Conservation (phyloP, 2,797 vertebrate genomes). For the Pseudocheirus occidentalis region DNA sequence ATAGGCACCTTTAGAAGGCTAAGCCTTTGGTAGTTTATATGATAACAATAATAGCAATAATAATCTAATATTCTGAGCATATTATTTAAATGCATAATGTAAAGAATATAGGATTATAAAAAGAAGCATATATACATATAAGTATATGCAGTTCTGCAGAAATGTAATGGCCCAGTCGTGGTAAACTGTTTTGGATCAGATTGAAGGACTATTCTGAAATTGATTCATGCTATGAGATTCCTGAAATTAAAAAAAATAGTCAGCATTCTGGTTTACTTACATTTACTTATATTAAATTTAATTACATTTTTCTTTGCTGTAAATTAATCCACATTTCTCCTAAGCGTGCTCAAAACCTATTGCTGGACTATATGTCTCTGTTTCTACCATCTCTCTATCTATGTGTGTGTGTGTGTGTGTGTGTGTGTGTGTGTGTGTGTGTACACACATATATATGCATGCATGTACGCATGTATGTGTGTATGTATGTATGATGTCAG, state of each 20-base stretch:
- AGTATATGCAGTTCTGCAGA: background rate
- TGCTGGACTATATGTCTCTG: background rate
- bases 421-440: too few relatives aligned
- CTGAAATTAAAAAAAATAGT: constrained; percentile 26
- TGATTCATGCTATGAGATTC: constrained; percentile 46
- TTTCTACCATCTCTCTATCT: too few relatives aligned
- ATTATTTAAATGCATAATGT: background rate
- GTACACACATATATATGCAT: too few relatives aligned
- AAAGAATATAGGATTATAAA: background rate
- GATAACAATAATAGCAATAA: background rate
- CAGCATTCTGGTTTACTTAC: background rate
- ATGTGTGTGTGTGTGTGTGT: too few relatives aligned
- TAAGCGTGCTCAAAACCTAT: constrained; percentile 2
- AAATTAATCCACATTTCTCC: background rate
- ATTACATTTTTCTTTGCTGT: constrained; percentile 43
- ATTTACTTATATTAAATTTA: too few relatives aligned
- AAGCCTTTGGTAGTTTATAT: background rate
- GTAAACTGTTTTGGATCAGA: constrained; percentile 51
- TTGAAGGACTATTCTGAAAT: constrained; percentile 61
- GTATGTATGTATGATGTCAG: too few relatives aligned
- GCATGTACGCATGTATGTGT: too few relatives aligned
- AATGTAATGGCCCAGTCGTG: constrained; percentile 40
- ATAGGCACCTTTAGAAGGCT: background rate
- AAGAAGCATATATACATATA: too few relatives aligned
- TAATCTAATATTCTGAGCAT: background rate